These are phyloP conservation scores for Pollimyrus isidori DNA, from an alignment of 2,113 vertebrate genomes.

Conservation along the genomic window DNA sequence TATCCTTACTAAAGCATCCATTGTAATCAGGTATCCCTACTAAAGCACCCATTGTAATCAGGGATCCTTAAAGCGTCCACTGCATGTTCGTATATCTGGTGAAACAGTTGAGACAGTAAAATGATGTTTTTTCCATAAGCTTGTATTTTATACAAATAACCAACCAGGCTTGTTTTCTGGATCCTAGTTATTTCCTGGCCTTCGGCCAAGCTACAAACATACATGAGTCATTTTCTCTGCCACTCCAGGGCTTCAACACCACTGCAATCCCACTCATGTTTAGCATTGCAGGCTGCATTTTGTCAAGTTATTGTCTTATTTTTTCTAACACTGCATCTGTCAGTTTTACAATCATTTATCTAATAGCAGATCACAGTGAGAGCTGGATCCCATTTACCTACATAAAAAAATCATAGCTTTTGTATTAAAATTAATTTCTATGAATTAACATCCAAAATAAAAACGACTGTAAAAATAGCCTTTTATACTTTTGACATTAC, in stretches of 20 bases:
- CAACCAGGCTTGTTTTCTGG: neutral
- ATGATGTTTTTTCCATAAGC: neutral
- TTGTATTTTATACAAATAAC: neutral
- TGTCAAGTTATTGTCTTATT: neutral
- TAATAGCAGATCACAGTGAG: neutral
- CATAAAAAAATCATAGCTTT: neutral
- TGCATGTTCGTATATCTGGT: too few species aligned
- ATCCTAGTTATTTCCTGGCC: neutral
- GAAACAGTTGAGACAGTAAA: neutral
- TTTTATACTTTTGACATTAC: neutral
- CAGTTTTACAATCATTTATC: neutral
- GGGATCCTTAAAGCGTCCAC: neutral
- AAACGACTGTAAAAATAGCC: neutral
- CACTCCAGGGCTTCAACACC: neutral
- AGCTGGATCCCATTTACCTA: neutral
- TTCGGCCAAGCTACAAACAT: conserved; percentile 5
- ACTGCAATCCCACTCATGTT: neutral
- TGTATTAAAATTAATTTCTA: neutral
- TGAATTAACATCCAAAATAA: neutral
- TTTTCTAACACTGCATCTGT: neutral
- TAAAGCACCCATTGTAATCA: too few species aligned
- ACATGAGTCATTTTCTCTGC: neutral
- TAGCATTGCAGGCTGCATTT: neutral
- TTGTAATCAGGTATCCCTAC: neutral
- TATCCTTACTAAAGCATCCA: neutral